phyloP scores from a whole-genome alignment of 1,140 invertebrate species.

The Macrocentrus cingulum region DNA sequence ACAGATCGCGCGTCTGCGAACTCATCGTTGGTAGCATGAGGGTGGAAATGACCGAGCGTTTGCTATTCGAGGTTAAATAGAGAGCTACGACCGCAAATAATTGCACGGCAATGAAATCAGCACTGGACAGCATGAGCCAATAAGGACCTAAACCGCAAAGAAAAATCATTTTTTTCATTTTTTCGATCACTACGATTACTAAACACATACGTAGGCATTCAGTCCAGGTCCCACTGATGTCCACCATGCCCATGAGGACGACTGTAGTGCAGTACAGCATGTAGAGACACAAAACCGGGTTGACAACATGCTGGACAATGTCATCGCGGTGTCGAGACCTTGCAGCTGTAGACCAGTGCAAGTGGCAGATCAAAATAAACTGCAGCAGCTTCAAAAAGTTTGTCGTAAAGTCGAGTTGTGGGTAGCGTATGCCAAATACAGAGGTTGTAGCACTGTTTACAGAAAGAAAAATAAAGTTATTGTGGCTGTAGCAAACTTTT shows the following conservation, averaged over 20 bases:
- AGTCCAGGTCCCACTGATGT: constrained; percentile 54
- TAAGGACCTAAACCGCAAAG: constrained; percentile 53
- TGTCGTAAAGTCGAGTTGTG: constrained; percentile 58
- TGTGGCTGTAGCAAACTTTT: no score
- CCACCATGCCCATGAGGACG: constrained; percentile 57
- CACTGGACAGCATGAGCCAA: constrained; percentile 60
- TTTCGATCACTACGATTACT: no score
- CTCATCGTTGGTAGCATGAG: constrained; percentile 42
- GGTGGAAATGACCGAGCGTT: constrained; percentile 53
- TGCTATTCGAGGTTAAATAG: constrained; percentile 59
- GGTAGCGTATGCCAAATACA: constrained; percentile 51
- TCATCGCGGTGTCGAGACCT: constrained; percentile 56
- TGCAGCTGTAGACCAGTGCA: constrained; percentile 60
- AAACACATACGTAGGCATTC: constrained; percentile 62
- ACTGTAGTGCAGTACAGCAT: constrained; percentile 58
- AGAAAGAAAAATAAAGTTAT: constrained; percentile 28
- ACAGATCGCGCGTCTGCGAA: constrained; percentile 59
- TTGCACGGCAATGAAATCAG: constrained; percentile 61
- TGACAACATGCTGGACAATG: constrained; percentile 52
- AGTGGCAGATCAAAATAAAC: constrained; percentile 60
- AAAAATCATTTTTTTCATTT: no score
- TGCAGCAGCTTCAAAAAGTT: constrained; percentile 60
- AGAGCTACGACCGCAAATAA: constrained; percentile 59
- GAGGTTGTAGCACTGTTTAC: constrained; percentile 57
- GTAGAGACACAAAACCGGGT: constrained; percentile 49